Evolutionary conservation across 1,140 invertebrate species (phyloP), one percentile per base, ranked within the genome.

Genomic region (Drosophila miranda): DNA sequence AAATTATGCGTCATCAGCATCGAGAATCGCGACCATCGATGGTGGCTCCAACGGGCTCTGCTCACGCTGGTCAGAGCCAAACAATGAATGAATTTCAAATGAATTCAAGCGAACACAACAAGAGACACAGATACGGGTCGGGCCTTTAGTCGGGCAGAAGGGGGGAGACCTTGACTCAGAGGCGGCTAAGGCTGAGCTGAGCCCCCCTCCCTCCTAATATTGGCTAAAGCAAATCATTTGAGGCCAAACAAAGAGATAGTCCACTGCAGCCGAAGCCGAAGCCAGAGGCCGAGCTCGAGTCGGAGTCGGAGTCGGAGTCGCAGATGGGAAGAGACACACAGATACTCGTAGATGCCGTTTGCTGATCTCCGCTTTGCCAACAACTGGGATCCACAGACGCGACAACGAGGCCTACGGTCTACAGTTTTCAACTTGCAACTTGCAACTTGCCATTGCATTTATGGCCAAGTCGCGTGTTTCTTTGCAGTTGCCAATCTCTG

Each of bases 401-500:
- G 66, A 61, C 66, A 43, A 54, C 45, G 34, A 38, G 34, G 30
- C 30, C 23, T 53, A 44, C 53, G 55, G 41, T 34, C 50, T 9
- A 48, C 73, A 55, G 60, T 14, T 2, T 63, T 44, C 58, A 60
- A 49, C 60, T 55, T 14, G 16, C 68, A 68, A 55, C 50, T 55
- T 42, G 70, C 63, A 72, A 80, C 67, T 66, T 81, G 73, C 60
- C 79, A 76, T 80, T 67, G 81, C 81, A 81, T 87, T 87, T 86
- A 87, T 84, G 82, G 73, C 73, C 77, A 77, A 80, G 81, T 86
- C 77, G 80, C 80, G 81, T 84, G 80, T 81, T 84, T 63, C 54
- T 75, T 75, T 55, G 59, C 60, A 64, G 68, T 43, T 69, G 54
- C 66, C 64, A 72, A 62, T 72, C 55, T 69, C 42, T 38, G 41